Conservation (phyloP, 2,113 vertebrate genomes). For the Charina bottae region DNA sequence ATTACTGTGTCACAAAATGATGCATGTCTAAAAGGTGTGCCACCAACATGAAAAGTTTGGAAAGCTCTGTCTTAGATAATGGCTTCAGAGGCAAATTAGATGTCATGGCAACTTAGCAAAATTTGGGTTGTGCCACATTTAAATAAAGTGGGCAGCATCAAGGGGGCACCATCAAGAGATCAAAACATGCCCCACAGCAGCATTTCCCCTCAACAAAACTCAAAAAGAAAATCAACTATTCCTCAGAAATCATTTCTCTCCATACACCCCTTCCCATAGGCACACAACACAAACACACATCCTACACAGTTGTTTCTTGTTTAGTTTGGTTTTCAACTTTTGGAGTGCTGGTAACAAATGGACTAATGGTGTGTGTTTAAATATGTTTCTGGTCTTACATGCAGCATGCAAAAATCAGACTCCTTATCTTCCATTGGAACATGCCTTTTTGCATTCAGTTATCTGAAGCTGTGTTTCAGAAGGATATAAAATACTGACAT, state of each 20-base stretch:
- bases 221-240: not conserved
- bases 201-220: not conserved
- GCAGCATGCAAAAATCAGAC: not conserved
- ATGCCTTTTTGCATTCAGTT: not conserved
- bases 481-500: not conserved
- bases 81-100: not conserved
- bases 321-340: not conserved
- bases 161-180: not conserved
- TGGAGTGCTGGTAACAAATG: not conserved
- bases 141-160: not conserved
- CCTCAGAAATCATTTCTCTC: not conserved
- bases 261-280: not conserved
- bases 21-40: too few species aligned
- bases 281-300: not conserved
- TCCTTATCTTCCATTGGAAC: not conserved
- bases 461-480: not conserved
- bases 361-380: not conserved
- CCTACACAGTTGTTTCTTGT: not conserved
- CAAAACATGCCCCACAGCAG: not conserved
- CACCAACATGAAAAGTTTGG: too few species aligned
- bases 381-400: not conserved
- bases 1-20: too few species aligned
- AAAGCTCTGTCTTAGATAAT: not conserved
- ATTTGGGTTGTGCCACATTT: not conserved
- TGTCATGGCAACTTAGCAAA: not conserved